These are phyloP conservation scores for Cirrhinus molitorella DNA, from an alignment of 2,797 vertebrate species.

Conservation along the genomic window DNA sequence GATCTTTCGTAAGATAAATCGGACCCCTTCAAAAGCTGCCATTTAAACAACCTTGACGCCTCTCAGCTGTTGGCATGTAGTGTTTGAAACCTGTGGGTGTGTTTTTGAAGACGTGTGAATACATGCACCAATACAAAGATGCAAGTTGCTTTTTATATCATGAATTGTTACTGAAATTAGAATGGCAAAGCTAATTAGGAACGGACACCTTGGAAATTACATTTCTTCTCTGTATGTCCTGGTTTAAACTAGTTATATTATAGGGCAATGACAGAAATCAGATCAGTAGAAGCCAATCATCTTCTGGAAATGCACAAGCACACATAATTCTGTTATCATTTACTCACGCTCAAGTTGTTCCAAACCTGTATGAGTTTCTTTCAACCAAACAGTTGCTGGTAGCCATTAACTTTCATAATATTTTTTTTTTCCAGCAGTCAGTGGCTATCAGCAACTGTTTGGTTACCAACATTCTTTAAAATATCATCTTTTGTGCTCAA, in stretches of 20 bases:
- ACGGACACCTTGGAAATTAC: conserved; percentile 1
- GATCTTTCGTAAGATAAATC: neutral
- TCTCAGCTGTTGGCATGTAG: neutral
- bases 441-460: neutral
- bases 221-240: conserved; percentile 16
- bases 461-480: neutral
- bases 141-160: conserved; percentile 2
- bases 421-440: neutral
- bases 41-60: neutral
- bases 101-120: neutral
- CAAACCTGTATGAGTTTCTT: neutral
- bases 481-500: neutral
- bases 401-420: neutral
- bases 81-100: neutral
- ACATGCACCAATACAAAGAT: neutral
- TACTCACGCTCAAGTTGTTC: neutral
- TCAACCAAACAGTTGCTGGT: neutral
- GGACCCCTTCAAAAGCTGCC: neutral
- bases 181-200: conserved; percentile 19
- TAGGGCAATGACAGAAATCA: conserved; percentile 6
- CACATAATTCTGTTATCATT: neutral
- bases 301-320: too few species aligned
- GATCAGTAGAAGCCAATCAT: neutral
- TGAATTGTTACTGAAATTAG: conserved; percentile 21
- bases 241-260: conserved; percentile 21